Percentiles rank a stretch among this genome's conserved stretches.
phyloP scores from a whole-genome alignment of 2,888 invertebrate genomes.

The Teleiodes luculella region DNA sequence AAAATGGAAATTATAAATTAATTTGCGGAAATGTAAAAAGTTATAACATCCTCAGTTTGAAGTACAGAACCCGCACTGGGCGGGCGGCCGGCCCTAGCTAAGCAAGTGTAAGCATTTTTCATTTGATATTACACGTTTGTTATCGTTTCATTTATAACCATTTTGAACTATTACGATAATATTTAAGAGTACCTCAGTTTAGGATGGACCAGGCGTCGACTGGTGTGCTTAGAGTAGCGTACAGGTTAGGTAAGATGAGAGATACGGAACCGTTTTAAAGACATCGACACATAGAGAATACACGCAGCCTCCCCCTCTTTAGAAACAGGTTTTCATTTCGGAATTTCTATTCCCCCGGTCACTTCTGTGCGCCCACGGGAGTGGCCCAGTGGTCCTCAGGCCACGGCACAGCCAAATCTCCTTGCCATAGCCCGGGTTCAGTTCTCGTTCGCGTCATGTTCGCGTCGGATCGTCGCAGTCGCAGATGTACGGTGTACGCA shows the following conservation, averaged over 20 bases:
- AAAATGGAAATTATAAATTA: constrained; percentile 58
- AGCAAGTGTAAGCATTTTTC: constrained; percentile 76
- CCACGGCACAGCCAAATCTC: constrained; percentile 42
- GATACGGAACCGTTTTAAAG: constrained; percentile 57
- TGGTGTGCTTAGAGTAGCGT: constrained; percentile 68
- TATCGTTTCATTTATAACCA: constrained; percentile 76
- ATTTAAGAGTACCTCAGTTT: constrained; percentile 71
- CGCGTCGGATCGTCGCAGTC: constrained; percentile 70
- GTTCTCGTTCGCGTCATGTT: constrained; percentile 58
- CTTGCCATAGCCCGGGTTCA: constrained; percentile 69
- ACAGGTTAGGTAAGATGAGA: constrained; percentile 63
- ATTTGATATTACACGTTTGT: constrained; percentile 75
- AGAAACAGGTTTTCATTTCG: constrained; percentile 56
- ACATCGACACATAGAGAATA: constrained; percentile 67
- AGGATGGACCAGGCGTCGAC: constrained; percentile 78
- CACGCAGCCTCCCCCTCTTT: constrained; percentile 61
- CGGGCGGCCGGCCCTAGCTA: constrained; percentile 70
- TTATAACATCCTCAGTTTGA: constrained; percentile 67
- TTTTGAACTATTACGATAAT: constrained; percentile 74
- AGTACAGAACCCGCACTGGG: constrained; percentile 55
- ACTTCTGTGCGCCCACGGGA: constrained; percentile 23
- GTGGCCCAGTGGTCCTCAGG: constrained; percentile 22
- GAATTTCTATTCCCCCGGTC: constrained; percentile 46
- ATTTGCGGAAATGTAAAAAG: constrained; percentile 66
- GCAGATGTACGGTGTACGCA: constrained; percentile 47